Conservation (phyloP, 2,888 invertebrate species). For the Amphimallon solstitiale region DNA sequence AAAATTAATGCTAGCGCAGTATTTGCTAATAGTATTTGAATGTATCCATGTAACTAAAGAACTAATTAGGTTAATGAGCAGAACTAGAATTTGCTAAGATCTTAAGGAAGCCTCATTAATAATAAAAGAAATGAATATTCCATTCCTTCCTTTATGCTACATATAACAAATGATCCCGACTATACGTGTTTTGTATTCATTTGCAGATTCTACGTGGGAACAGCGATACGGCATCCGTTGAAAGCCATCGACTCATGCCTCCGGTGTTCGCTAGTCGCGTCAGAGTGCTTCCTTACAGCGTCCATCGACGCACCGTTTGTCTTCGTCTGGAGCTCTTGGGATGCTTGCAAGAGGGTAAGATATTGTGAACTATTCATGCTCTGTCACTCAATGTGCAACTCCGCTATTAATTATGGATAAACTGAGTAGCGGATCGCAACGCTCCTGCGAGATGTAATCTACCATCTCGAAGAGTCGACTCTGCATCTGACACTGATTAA, state of each 20-base stretch:
- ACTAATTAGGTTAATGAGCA: conserved; percentile 18
- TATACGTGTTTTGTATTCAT: conserved; percentile 33
- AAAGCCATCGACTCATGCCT: conserved; percentile 73
- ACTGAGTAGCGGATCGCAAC: conserved; percentile 48
- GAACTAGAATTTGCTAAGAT: conserved; percentile 9
- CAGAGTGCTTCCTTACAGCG: conserved; percentile 77
- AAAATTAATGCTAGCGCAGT: too few species aligned
- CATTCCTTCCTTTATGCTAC: conserved; percentile 3
- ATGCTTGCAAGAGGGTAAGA: conserved; percentile 73
- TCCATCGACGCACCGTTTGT: conserved; percentile 77
- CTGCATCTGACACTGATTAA: conserved; percentile 52
- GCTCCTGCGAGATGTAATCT: conserved; percentile 45
- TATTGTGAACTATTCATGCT: conserved; percentile 53
- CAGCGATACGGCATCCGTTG: conserved; percentile 77
- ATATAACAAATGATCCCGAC: conserved; percentile 27
- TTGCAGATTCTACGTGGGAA: conserved; percentile 78
- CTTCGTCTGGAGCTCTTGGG: conserved; percentile 79
- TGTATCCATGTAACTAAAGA: neutral
- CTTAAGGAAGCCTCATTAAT: conserved; percentile 1
- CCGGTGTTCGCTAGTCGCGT: conserved; percentile 77
- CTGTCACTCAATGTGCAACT: conserved; percentile 52
- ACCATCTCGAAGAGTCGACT: conserved; percentile 40
- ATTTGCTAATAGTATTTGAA: too few species aligned
- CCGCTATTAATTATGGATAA: conserved; percentile 55
- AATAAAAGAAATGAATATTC: conserved; percentile 23